These are phyloP conservation scores for Eurystomus gularis DNA, from an alignment of 2,113 vertebrate genomes.

Conservation along the genomic window DNA sequence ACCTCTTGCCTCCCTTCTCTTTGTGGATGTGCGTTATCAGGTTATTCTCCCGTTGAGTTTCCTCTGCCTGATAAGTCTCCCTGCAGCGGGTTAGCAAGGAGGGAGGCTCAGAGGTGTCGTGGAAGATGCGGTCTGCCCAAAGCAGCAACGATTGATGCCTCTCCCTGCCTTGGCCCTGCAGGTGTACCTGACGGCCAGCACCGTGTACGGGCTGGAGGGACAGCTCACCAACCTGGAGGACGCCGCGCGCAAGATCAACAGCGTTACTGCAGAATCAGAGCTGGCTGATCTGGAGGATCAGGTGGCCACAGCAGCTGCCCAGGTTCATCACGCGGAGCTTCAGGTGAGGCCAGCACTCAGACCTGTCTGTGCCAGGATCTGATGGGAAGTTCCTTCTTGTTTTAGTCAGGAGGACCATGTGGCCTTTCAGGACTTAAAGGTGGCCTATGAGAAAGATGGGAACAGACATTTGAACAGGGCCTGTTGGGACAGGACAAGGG, in stretches of 20 bases:
- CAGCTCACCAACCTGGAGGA: constrained; percentile 87
- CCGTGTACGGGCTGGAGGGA: constrained; percentile 91
- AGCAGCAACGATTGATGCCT: background rate
- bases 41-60: background rate
- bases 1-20: background rate
- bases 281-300: constrained; percentile 92
- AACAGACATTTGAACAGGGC: background rate
- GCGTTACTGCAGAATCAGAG: constrained; percentile 83
- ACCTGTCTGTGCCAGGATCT: background rate
- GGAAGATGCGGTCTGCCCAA: background rate
- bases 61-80: background rate
- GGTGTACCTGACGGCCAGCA: constrained; percentile 93
- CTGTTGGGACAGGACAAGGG: background rate
- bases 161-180: constrained; percentile 45
- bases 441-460: background rate
- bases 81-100: background rate
- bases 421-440: background rate
- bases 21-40: background rate
- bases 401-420: background rate
- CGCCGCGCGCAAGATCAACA: constrained; percentile 86
- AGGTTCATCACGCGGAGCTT: constrained; percentile 93
- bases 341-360: constrained; percentile 78
- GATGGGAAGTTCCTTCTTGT: background rate
- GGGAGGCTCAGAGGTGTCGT: background rate
- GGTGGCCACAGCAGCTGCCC: constrained; percentile 91